These are phyloP conservation scores for Sisyra terminalis DNA, from an alignment of 2,888 invertebrate species.

Conservation along the genomic window DNA sequence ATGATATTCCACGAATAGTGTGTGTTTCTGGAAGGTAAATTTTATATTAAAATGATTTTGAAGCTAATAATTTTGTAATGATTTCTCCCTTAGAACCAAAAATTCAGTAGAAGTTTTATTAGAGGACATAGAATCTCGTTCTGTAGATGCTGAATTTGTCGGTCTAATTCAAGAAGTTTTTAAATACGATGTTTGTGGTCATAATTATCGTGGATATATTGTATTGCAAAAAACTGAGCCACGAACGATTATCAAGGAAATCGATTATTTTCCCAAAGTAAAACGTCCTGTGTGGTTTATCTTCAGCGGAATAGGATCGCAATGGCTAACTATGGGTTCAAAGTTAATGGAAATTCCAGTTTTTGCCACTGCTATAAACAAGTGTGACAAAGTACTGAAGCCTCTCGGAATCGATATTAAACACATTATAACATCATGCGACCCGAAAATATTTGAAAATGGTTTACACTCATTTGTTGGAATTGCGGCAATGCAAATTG, in stretches of 20 bases:
- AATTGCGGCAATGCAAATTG: conserved; percentile 50
- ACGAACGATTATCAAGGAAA: conserved; percentile 27
- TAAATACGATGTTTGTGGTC: conserved; percentile 26
- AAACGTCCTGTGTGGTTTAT: conserved; percentile 50
- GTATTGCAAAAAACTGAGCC: conserved; percentile 23
- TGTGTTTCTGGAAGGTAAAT: conserved; percentile 3
- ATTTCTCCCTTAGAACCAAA: too few relatives aligned
- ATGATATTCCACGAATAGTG: conserved; percentile 54
- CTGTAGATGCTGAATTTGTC: conserved; percentile 39
- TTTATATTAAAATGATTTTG: background rate
- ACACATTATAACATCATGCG: conserved; percentile 39
- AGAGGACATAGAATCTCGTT: too few relatives aligned
- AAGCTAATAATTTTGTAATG: too few relatives aligned
- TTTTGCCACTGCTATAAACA: conserved; percentile 43
- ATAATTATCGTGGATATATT: conserved; percentile 45
- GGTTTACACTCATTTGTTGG: conserved; percentile 56
- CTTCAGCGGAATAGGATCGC: conserved; percentile 61
- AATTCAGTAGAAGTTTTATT: too few relatives aligned
- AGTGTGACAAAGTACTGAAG: conserved; percentile 41
- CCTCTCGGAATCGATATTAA: conserved; percentile 47
- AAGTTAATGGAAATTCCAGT: conserved; percentile 46
- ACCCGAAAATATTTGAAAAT: conserved; percentile 46
- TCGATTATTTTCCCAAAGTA: conserved; percentile 42
- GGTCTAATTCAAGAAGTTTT: conserved; percentile 38
- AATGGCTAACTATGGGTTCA: conserved; percentile 53